Conservation (phyloP, 1,140 invertebrate genomes). For the Heliconius himera region DNA sequence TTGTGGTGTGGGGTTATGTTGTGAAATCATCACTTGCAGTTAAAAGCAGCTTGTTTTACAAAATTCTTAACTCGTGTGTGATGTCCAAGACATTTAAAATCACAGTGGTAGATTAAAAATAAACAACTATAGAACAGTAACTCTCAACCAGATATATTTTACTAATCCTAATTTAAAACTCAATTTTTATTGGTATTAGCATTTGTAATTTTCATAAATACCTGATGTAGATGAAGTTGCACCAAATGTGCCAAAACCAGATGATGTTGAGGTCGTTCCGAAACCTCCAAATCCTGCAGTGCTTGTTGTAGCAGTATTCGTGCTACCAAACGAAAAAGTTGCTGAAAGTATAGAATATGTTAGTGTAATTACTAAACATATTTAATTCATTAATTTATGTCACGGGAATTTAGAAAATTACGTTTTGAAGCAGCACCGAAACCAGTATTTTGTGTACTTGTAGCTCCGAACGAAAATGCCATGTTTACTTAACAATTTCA, state of each 20-base stretch:
- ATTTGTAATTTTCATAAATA: constrained; percentile 23
- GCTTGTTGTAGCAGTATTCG: constrained; percentile 64
- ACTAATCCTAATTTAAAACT: too few species aligned
- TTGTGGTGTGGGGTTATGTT: too few species aligned
- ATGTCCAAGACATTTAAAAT: too few species aligned
- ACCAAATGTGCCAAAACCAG: constrained; percentile 83
- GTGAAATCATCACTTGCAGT: too few species aligned
- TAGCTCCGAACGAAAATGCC: constrained; percentile 71
- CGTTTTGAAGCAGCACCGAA: constrained; percentile 74
- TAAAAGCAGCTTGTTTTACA: too few species aligned
- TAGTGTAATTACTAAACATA: neutral
- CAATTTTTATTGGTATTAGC: neutral
- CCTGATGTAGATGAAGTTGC: constrained; percentile 64
- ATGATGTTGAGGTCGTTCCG: constrained; percentile 77
- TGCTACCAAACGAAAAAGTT: constrained; percentile 69
- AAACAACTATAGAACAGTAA: neutral
- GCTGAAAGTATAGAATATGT: constrained; percentile 48
- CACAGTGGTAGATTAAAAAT: neutral
- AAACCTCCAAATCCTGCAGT: constrained; percentile 83
- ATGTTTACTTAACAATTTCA: constrained; percentile 44
- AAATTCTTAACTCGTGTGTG: too few species aligned
- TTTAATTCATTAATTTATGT: neutral
- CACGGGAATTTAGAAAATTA: constrained; percentile 44
- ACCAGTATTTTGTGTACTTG: constrained; percentile 57
- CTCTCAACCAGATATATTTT: neutral